Evolutionary conservation across 2,113 vertebrate genomes (phyloP), one percentile per base, ranked within the genome.

Genomic region (Ictidomys tridecemlineatus): DNA sequence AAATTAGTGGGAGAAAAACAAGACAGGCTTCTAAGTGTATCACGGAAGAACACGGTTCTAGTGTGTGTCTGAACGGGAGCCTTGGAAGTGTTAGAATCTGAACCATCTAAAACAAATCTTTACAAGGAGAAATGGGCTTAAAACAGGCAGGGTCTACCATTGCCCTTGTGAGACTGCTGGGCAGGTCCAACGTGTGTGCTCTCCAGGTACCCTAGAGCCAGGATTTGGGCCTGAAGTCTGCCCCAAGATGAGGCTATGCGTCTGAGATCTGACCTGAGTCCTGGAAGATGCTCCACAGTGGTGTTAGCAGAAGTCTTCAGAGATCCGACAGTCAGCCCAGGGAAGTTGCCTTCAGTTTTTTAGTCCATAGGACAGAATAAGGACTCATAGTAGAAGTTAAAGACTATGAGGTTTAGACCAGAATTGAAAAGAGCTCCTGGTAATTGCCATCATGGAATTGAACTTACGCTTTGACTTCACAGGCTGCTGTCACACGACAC

Each of bases 31-130:
- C 4, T 87, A 90, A 67, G 28, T 37, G 34, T 37, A 32, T 34
- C 69, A 28, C 7, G 8, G n/a, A 85, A 69, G 28, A 42, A 10
- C 20, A 14, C 30, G 2, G 30, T 72, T 28, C 30, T 37, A 17
- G 16, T 24, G 37, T 42, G 7, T 32, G 65, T 2, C 63, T 86
- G 53, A 95, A 87, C 84, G 61, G 37, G 32, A 32, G 13, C 17
- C 78, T 70, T 20, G 5, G 42, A 78, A 82, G 17, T 56, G 0
- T 51, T 78, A 34, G 42, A 87, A 90, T 93, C 30, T 80, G 18
- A 85, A 48, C n/a, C 85, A 63, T 16, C 39, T 34, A 20, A 74
- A 96, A 89, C 37, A 87, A 69, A 34, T 53, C 80, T 87, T 87
- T 85, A 69, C 22, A 53, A 51, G 63, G 45, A 95, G 63, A 89